phyloP scores from a whole-genome alignment of 2,113 vertebrate genomes.

The Ciconia boyciana region DNA sequence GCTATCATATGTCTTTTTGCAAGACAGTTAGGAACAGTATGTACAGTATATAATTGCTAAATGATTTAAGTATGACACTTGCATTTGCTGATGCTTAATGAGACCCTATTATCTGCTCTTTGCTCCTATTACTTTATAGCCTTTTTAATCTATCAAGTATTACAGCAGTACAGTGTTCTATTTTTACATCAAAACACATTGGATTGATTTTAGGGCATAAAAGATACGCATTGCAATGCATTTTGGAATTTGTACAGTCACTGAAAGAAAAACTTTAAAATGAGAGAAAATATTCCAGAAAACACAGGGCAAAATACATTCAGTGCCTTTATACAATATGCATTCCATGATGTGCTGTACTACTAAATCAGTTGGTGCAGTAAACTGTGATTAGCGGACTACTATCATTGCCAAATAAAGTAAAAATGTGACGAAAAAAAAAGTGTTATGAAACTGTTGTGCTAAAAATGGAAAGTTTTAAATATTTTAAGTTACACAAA shows the following conservation, averaged over 20 bases:
- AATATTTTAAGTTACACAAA: not conserved
- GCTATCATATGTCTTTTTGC: slow-evolving; percentile 80
- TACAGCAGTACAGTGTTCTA: slow-evolving; percentile 70
- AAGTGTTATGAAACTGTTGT: slow-evolving; percentile 46
- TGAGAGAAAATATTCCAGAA: slow-evolving; percentile 50
- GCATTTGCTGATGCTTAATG: slow-evolving; percentile 76
- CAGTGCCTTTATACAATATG: slow-evolving; percentile 77
- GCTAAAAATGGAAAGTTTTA: slow-evolving; percentile 17
- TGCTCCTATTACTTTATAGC: slow-evolving; percentile 67
- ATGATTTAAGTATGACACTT: slow-evolving; percentile 74
- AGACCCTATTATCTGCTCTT: slow-evolving; percentile 71
- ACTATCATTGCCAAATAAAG: slow-evolving; percentile 59
- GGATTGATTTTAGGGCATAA: slow-evolving; percentile 66
- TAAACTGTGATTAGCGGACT: slow-evolving; percentile 21
- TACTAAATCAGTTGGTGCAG: not conserved
- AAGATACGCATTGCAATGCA: slow-evolving; percentile 59
- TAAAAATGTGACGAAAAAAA: slow-evolving; percentile 27
- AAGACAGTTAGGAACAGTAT: slow-evolving; percentile 81
- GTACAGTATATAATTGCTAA: slow-evolving; percentile 79
- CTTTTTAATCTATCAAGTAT: slow-evolving; percentile 68
- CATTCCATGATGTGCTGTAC: slow-evolving; percentile 63
- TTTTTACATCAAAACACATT: slow-evolving; percentile 62
- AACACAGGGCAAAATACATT: slow-evolving; percentile 72
- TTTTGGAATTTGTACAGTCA: slow-evolving; percentile 68
- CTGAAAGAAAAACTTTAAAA: slow-evolving; percentile 52